Evolutionary conservation across 2,113 vertebrate genomes (phyloP).

Genomic region (Muscicapa adusta): DNA sequence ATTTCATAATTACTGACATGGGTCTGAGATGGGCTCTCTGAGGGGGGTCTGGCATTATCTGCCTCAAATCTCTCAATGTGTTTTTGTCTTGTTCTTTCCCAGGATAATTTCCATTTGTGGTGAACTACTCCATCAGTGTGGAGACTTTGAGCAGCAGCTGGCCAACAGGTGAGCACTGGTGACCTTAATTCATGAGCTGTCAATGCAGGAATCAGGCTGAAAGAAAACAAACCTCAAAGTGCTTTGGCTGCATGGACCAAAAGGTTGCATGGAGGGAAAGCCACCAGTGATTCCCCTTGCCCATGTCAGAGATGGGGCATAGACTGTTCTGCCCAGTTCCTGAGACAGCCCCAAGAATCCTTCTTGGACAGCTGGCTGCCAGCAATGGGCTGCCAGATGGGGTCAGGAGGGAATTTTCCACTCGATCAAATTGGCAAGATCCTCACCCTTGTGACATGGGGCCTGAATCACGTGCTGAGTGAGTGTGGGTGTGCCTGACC

Average conservation of each 20-base stretch:
- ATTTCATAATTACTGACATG: neutral
- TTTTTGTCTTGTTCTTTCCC: constrained; percentile 15
- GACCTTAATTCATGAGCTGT: neutral
- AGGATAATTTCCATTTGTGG: constrained; percentile 83
- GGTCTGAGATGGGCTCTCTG: neutral
- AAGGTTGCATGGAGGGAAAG: neutral
- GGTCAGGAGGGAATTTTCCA: constrained; percentile 29
- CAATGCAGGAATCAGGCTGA: neutral
- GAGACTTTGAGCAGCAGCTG: constrained; percentile 83
- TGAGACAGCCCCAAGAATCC: neutral
- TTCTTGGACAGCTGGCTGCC: neutral
- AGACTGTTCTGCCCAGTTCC: neutral
- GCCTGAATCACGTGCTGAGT: neutral
- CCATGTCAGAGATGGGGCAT: neutral
- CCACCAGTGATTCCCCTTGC: neutral
- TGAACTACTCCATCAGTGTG: constrained; percentile 79
- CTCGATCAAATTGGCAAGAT: neutral
- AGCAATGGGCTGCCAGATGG: neutral
- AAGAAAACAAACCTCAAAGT: neutral
- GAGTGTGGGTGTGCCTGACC: neutral
- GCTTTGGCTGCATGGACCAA: neutral
- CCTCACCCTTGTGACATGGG: neutral
- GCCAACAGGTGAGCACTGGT: constrained; percentile 72
- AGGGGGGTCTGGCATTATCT: neutral
- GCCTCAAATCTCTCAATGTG: neutral